phyloP scores from a whole-genome alignment of 2,797 vertebrate genomes.

The Poeciliopsis turneri region DNA sequence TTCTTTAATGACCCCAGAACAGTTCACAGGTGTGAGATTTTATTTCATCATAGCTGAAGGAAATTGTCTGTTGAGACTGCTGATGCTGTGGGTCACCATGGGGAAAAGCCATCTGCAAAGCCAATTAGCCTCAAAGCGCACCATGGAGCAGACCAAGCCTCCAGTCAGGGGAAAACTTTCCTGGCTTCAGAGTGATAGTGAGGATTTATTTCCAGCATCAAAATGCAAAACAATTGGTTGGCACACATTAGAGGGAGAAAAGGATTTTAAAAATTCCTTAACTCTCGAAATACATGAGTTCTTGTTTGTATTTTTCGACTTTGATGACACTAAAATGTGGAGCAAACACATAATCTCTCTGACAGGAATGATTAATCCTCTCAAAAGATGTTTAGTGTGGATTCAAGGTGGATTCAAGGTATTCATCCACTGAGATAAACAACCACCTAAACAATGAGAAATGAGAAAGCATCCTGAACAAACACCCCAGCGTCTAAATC shows the following conservation, averaged over 20 bases:
- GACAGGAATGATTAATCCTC: too few relatives aligned
- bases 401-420: too few relatives aligned
- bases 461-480: too few relatives aligned
- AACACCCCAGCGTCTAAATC: too few relatives aligned
- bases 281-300: conserved; percentile 11
- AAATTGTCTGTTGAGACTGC: conserved; percentile 49
- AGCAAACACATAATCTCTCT: too few relatives aligned
- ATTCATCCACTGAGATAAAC: too few relatives aligned
- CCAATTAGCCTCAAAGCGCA: conserved; percentile 70
- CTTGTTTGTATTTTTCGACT: too few relatives aligned
- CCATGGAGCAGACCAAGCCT: conserved; percentile 67
- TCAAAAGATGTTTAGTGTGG: too few relatives aligned
- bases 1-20: not conserved
- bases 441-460: too few relatives aligned
- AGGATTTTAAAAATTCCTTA: conserved; percentile 22
- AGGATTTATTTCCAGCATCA: conserved; percentile 64
- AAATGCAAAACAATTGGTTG: conserved; percentile 58
- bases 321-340: too few relatives aligned
- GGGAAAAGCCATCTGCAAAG: conserved; percentile 73
- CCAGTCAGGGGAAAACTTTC: conserved; percentile 65
- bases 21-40: conserved; percentile 4
- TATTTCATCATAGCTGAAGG: conserved; percentile 36
- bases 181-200: conserved; percentile 59
- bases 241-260: conserved; percentile 23
- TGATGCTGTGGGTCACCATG: conserved; percentile 56